Base-by-base conservation (phyloP, 1,140 invertebrate species). In the Oscheius sp. region DNA sequence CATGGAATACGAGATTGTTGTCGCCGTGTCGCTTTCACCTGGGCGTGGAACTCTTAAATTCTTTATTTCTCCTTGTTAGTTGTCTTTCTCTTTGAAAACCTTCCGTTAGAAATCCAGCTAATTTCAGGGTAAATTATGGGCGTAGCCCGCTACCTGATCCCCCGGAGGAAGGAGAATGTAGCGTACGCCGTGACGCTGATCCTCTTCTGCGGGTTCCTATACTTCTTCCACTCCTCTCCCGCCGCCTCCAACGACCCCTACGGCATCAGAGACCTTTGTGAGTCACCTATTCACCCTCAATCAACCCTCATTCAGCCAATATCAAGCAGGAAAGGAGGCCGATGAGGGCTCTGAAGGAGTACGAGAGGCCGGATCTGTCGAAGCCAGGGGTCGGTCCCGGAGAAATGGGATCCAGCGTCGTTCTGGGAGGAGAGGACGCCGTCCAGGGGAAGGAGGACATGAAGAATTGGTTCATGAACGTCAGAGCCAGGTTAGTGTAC, bases 381-480 rank as follows among this genome's bases (percentile, higher is more conserved):
- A 45, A 45, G 20, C 29, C 7, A 18, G 68, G n/a, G 18, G 63
- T 15, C 38, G 69, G 70, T 2, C 72, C 69, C 13, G 72, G 72
- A 20, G 72, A 74, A 28, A n/a, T 73, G 61, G 72, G 72, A n/a
- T 7, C 4, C n/a, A n/a, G 31, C 13, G 72, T 74, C 18, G n/a
- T 38, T 4, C 46, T 74, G 42, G 13, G 26, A 4, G 72, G 72
- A 74, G 55, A 74, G 4, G 74, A 77, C 20, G 73, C 34, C 45
- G 38, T 15, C 7, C 10, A 58, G 34, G 74, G 74, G n/a, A 32
- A 77, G 18, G n/a, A 36, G 18, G 62, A 76, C 46, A 76, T 76
- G 74, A 76, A 77, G 65, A 76, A 69, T 18, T 76, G 74, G 74
- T 76, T 76, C 3, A 76, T 76, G 74, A 76, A 76, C 49, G 74